Conservation (phyloP, 37 sponge, comb jelly and placozoan species). For the Axinella damicornis region DNA sequence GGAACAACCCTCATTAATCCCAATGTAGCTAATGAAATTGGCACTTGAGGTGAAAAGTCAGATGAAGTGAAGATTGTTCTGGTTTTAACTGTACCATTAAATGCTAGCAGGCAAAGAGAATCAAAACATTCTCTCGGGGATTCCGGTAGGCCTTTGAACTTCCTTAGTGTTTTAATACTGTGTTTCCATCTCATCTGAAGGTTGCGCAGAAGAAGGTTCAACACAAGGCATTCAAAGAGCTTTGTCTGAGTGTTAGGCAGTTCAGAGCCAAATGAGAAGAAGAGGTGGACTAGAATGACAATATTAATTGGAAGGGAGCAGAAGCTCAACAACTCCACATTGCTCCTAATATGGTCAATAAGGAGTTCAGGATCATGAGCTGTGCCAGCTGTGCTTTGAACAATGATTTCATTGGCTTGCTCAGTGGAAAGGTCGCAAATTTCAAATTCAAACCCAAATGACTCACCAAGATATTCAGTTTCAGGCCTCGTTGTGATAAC, state of each 20-base stretch:
- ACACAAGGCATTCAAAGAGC: not conserved
- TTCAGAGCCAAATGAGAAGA: not conserved
- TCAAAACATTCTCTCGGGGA: not conserved
- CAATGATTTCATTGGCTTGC: not conserved
- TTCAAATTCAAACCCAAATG: too few relatives aligned
- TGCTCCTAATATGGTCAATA: too few relatives aligned
- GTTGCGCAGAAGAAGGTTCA: not conserved
- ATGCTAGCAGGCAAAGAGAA: not conserved
- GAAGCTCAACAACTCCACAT: too few relatives aligned
- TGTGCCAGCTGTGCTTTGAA: not conserved
- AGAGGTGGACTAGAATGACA: not conserved
- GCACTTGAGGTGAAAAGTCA: too few relatives aligned
- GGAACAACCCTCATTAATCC: too few relatives aligned
- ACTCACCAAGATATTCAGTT: too few relatives aligned
- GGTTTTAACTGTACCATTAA: not conserved
- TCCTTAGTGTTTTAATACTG: not conserved
- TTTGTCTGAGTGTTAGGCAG: not conserved
- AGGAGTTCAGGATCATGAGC: too few relatives aligned
- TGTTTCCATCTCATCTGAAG: not conserved
- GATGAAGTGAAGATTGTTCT: not conserved
- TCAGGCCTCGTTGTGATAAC: not conserved
- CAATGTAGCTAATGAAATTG: too few relatives aligned
- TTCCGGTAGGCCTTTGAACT: not conserved
- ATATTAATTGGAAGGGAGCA: not conserved
- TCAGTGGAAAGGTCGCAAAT: too few relatives aligned